Conservation (phyloP, 1,140 invertebrate species). For the Linepithema humile region DNA sequence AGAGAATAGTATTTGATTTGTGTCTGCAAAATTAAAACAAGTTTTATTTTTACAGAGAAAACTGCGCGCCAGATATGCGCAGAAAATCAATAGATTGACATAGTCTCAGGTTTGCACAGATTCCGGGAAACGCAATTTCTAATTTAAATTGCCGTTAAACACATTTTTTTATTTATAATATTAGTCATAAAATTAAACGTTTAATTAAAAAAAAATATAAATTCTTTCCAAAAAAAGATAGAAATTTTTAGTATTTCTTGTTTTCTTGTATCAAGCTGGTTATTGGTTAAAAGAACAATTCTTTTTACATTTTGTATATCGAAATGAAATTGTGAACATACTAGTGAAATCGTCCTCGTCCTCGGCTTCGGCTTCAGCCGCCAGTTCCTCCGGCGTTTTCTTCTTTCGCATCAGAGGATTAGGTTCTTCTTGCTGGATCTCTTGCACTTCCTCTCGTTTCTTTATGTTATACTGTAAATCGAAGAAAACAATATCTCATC, state of each 20-base stretch:
- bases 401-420: conserved; percentile 98
- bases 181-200: background rate
- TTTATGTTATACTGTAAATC: conserved; percentile 97
- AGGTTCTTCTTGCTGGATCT: conserved; percentile 92
- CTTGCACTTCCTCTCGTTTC: conserved; percentile 96
- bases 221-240: background rate
- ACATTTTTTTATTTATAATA: background rate
- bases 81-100: background rate
- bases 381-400: conserved; percentile 98
- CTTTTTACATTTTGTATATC: background rate
- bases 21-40: background rate
- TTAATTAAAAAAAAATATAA: background rate
- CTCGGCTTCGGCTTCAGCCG: conserved; percentile 96
- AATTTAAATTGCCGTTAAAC: background rate
- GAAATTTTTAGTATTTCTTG: background rate
- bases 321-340: conserved; percentile 84
- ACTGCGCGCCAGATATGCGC: background rate
- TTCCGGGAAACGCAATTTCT: background rate
- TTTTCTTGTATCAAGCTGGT: background rate
- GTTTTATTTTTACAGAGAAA: background rate
- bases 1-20: background rate
- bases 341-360: conserved; percentile 99
- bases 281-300: background rate
- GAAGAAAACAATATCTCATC: conserved; percentile 37
- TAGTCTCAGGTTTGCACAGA: background rate